Conservation (phyloP, 2,888 invertebrate species). For the Sminthurides aquaticus region DNA sequence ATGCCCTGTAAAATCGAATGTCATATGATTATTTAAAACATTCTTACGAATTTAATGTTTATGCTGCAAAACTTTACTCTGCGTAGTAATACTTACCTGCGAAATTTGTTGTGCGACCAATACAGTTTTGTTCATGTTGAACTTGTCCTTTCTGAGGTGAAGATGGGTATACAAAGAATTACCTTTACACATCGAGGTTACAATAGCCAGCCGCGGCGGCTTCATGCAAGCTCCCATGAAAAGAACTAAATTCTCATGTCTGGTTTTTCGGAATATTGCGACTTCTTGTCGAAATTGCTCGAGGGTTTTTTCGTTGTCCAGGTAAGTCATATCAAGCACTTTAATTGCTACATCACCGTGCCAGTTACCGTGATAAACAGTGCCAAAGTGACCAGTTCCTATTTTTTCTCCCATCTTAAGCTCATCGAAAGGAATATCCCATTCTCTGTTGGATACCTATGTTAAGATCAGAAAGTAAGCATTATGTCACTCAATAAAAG, state of each 20-base stretch:
- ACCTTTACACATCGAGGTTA: slow-evolving; percentile 94
- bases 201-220: slow-evolving; percentile 89
- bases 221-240: slow-evolving; percentile 99
- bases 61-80: background rate
- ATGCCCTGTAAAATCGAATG: slow-evolving; percentile 64
- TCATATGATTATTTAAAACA: background rate
- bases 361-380: slow-evolving; percentile 91
- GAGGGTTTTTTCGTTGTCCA: slow-evolving; percentile 73
- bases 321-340: slow-evolving; percentile 82
- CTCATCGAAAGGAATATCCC: slow-evolving; percentile 98
- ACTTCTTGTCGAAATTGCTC: slow-evolving; percentile 94
- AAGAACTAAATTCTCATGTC: slow-evolving; percentile 95
- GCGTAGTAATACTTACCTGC: slow-evolving; percentile 67
- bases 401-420: slow-evolving; percentile 76
- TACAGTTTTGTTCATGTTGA: slow-evolving; percentile 85
- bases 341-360: slow-evolving; percentile 98
- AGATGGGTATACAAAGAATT: slow-evolving; percentile 89
- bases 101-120: slow-evolving; percentile 93
- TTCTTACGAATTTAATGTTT: background rate
- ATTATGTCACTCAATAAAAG: too few relatives aligned
- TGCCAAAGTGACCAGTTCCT: slow-evolving; percentile 87
- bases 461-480: slow-evolving; percentile 22
- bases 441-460: slow-evolving; percentile 81
- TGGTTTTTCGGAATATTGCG: slow-evolving; percentile 90
- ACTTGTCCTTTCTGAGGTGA: slow-evolving; percentile 84